phyloP scores from a whole-genome alignment of 1,140 invertebrate species.

The Hylaeus volcanicus region DNA sequence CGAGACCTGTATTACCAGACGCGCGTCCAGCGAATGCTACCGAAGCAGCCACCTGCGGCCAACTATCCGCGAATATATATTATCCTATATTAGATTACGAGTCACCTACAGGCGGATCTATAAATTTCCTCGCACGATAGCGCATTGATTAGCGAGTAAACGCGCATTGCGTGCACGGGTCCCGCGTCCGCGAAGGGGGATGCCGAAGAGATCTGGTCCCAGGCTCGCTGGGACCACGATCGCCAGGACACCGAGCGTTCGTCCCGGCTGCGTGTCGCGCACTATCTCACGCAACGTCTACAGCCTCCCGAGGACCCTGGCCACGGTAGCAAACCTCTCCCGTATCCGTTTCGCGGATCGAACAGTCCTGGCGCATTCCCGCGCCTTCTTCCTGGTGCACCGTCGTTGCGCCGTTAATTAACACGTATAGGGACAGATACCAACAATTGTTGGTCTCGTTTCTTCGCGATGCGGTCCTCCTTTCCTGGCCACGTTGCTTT shows the following conservation, averaged over 20 bases:
- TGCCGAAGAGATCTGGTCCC: conserved; percentile 27
- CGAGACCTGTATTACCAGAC: conserved; percentile 43
- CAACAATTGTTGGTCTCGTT: not conserved
- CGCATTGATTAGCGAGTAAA: conserved; percentile 41
- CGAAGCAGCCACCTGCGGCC: conserved; percentile 43
- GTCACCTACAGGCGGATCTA: conserved; percentile 50
- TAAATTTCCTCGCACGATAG: conserved; percentile 47
- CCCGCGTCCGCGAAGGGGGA: not conserved
- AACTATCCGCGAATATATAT: conserved; percentile 38
- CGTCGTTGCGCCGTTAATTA: not conserved
- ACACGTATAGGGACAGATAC: not conserved
- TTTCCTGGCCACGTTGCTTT: too few relatives aligned
- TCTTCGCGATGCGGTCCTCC: too few relatives aligned
- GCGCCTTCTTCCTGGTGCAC: not conserved
- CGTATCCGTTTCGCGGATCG: not conserved
- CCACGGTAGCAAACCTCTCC: not conserved
- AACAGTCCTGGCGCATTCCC: not conserved
- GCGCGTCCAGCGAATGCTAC: conserved; percentile 18
- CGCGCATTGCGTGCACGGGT: conserved; percentile 34
- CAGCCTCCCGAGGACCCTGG: not conserved
- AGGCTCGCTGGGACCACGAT: not conserved
- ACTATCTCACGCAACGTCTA: conserved; percentile 47
- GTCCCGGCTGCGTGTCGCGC: conserved; percentile 7
- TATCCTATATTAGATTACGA: conserved; percentile 52
- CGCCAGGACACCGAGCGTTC: not conserved